Base-by-base conservation (phyloP, 1,140 invertebrate genomes). In the Pteromalus puparum region DNA sequence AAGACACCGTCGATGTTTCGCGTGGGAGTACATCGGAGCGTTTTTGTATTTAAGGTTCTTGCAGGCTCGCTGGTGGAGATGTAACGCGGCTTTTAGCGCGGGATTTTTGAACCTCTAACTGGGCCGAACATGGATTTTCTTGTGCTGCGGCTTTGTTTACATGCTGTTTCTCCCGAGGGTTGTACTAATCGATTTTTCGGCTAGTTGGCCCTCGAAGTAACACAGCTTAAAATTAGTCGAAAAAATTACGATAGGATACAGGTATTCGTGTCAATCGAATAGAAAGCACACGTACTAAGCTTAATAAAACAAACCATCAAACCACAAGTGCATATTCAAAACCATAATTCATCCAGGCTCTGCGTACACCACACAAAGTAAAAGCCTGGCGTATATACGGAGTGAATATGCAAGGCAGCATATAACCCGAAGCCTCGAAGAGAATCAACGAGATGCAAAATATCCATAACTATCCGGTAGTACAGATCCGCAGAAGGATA, bases 21-120 rank as follows among this genome's bases (percentile, higher is more conserved):
- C 80, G 80, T 81, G 42, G 80, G 46, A 81, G 68, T 81, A 26
- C 34, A 42, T 34, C 70, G 34, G 24, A 21, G 26, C n/a, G 24
- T 81, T 61, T 73, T 72, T 70, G n/a, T 34, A 28, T 74, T 74
- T 74, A 30, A 3, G 24, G 1, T 74, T 38, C 30, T 24, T 21
- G 67, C 75, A 9, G 24, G n/a, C 53, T 79, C 15, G 18, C 48
- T 30, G 12, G 18, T 72, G 30, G 5, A n/a, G 68, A 28, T 28
- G 68, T 72, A 72, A n/a, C 18, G 18, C 7, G 10, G 26, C 68
- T 72, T 30, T 79, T 68, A 79, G 61, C 28, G n/a, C 15, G 10
- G 4, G 18, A n/a, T 61, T 61, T 61, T 61, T 61, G 1, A 61
- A 61, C 53, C 53, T 21, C 4, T n/a, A 61, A 61, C 53, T 61